Conservation (phyloP, 2,797 vertebrate genomes). For the Ciconia nigra region DNA sequence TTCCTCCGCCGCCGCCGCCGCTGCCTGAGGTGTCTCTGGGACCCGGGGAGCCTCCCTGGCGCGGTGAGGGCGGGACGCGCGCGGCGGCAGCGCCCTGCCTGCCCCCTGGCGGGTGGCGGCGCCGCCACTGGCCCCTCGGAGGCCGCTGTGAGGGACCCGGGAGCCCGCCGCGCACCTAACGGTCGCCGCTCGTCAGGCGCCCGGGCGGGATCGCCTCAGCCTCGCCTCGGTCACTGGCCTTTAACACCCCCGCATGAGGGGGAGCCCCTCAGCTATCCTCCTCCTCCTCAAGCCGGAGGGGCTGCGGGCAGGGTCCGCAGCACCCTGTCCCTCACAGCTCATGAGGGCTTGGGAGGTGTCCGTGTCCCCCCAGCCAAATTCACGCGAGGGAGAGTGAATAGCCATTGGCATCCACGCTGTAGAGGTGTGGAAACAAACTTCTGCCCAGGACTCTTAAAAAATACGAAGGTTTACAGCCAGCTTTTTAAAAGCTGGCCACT, state of each 20-base stretch:
- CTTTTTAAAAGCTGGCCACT: accelerated
- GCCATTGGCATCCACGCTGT: accelerated
- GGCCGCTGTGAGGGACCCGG: not conserved
- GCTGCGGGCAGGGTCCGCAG: not conserved
- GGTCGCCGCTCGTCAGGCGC: not conserved
- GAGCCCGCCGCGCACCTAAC: too few relatives aligned
- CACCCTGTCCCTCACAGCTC: not conserved
- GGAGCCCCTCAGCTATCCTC: not conserved
- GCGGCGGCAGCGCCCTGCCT: not conserved
- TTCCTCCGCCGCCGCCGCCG: not conserved
- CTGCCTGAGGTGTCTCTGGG: not conserved
- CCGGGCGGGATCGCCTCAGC: too few relatives aligned
- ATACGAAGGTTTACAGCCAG: accelerated
- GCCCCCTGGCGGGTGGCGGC: not conserved
- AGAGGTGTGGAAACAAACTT: not conserved
- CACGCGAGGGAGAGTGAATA: accelerated
- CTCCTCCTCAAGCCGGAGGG: not conserved
- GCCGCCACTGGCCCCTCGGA: not conserved
- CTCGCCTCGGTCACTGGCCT: not conserved
- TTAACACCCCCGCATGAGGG: not conserved
- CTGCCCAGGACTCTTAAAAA: not conserved
- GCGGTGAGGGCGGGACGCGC: not conserved
- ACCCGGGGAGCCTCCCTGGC: not conserved
- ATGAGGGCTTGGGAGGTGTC: accelerated
- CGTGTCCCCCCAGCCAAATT: accelerated